A percentile compares a stretch with the other conserved stretches of the same genome.
Evolutionary conservation across 2,888 invertebrate species (phyloP).

Genomic region (Hymenopus coronatus): DNA sequence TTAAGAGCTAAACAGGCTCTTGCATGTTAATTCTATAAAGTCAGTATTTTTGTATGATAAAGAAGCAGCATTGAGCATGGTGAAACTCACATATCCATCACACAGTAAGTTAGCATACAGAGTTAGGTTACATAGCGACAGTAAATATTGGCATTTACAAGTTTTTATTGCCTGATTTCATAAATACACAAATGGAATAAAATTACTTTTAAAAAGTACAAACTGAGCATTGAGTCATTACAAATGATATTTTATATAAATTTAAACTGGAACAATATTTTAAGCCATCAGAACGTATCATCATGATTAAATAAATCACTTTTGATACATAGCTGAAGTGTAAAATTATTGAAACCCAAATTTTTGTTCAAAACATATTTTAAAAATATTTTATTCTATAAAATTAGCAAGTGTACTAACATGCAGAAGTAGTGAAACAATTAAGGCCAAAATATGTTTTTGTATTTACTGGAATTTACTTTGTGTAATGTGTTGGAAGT

Average conservation of each 20-base stretch:
- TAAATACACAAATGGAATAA: neutral
- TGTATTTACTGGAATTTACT: neutral
- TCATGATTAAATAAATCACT: neutral
- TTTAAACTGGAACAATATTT: neutral
- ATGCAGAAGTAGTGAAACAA: neutral
- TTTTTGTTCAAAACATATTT: neutral
- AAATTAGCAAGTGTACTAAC: neutral
- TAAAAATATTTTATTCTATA: neutral
- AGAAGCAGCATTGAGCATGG: constrained; percentile 7
- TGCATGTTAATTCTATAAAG: neutral
- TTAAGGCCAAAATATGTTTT: neutral
- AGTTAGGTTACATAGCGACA: neutral
- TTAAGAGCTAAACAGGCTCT: neutral
- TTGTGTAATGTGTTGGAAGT: neutral
- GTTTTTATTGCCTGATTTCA: neutral
- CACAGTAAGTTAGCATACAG: neutral
- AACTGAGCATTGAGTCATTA: neutral
- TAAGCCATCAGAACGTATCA: neutral
- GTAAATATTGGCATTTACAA: neutral
- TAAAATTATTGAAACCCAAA: neutral
- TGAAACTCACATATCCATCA: neutral
- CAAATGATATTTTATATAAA: neutral
- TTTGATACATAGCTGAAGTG: neutral
- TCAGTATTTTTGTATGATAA: neutral
- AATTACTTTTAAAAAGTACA: neutral